These are phyloP conservation scores for Geotrupes spiniger DNA, from an alignment of 2,888 invertebrate species.

Conservation along the genomic window DNA sequence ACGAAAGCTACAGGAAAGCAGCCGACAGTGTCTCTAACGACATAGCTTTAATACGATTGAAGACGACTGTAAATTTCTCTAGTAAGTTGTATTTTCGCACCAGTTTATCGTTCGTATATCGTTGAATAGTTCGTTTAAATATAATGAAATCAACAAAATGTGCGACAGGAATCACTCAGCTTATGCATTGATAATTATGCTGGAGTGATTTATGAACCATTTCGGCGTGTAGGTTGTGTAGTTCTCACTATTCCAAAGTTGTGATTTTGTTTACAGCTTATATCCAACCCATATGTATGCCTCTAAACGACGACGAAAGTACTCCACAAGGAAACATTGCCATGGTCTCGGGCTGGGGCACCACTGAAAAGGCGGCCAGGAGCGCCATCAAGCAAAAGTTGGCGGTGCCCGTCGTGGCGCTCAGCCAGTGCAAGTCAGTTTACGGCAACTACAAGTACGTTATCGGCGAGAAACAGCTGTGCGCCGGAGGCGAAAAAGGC, in stretches of 20 bases:
- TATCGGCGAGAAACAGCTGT: constrained; percentile 54
- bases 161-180: too few species aligned
- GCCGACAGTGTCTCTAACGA: constrained; percentile 35
- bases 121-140: too few species aligned
- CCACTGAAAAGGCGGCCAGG: constrained; percentile 17
- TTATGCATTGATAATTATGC: too few species aligned
- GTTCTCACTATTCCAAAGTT: too few species aligned
- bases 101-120: background rate
- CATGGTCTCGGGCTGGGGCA: constrained; percentile 49
- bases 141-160: too few species aligned
- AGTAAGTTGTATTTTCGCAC: constrained; percentile 38
- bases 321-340: constrained; percentile 36
- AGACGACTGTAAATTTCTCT: constrained; percentile 47
- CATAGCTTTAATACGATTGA: constrained; percentile 52
- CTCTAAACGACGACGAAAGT: constrained; percentile 38
- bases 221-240: too few species aligned
- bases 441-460: background rate
- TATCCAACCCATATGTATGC: constrained; percentile 58
- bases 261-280: constrained; percentile 47
- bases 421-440: background rate
- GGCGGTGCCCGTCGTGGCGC: constrained; percentile 49
- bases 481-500: constrained; percentile 65
- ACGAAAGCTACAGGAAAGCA: constrained; percentile 42
- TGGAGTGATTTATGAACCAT: too few species aligned
- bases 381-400: constrained; percentile 28